Conservation (phyloP, 2,888 invertebrate genomes). For the Eupithecia inturbata region DNA sequence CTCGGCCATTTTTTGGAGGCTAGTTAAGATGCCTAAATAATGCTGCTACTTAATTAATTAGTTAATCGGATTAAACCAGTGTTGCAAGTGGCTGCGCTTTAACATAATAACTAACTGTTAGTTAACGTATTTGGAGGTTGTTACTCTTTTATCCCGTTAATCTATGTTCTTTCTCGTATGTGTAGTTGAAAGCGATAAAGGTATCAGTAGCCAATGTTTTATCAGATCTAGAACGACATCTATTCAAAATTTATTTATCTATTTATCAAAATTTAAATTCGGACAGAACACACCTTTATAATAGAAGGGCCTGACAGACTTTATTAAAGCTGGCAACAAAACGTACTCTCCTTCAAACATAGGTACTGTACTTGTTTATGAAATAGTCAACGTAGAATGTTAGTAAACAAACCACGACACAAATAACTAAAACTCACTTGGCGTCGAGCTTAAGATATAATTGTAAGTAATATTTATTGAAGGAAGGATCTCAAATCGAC, state of each 20-base stretch:
- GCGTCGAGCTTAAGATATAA: no score
- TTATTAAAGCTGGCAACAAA: background rate
- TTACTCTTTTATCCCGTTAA: conserved; percentile 53
- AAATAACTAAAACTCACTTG: no score
- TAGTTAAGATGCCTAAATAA: background rate
- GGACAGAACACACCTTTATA: background rate
- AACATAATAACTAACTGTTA: conserved; percentile 44
- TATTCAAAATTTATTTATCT: no score
- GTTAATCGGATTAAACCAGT: conserved; percentile 46
- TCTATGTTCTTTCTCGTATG: conserved; percentile 37
- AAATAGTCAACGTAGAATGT: no score
- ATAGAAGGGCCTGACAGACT: background rate
- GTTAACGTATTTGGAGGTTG: conserved; percentile 51
- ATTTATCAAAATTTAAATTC: no score
- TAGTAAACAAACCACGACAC: no score
- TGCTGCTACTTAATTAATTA: conserved; percentile 16
- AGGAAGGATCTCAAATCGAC: no score
- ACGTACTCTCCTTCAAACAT: background rate
- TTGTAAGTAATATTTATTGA: no score
- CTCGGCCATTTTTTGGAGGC: background rate
- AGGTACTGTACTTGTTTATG: no score
- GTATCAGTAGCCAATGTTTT: no score
- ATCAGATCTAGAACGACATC: no score
- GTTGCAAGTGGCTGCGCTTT: conserved; percentile 54
- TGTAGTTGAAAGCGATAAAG: background rate